These are phyloP conservation scores for Amiota communis DNA, from an alignment of 2,888 invertebrate genomes.

Conservation along the genomic window DNA sequence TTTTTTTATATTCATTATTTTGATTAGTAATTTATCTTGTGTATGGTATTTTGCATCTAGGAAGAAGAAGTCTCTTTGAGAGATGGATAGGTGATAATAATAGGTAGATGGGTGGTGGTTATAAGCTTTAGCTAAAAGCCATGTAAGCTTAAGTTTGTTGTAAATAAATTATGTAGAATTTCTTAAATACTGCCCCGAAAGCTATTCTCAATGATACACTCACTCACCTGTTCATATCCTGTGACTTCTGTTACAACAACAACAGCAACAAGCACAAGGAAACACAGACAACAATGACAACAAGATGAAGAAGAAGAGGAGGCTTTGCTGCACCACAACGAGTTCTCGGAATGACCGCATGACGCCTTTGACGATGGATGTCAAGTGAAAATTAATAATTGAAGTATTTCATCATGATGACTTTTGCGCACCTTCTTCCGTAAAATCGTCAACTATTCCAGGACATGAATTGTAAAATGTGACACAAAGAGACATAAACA, in stretches of 20 bases:
- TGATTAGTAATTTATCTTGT: no score
- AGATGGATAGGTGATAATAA: no score
- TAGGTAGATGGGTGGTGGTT: no score
- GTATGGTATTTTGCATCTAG: no score
- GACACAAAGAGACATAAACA: neutral
- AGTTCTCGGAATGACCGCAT: slow-evolving; percentile 33
- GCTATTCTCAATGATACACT: neutral
- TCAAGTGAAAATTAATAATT: slow-evolving; percentile 51
- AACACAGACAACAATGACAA: neutral
- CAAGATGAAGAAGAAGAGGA: neutral
- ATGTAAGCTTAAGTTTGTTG: no score
- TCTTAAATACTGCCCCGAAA: neutral
- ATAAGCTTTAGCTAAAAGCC: no score
- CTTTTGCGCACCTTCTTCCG: slow-evolving; percentile 2
- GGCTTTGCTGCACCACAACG: neutral
- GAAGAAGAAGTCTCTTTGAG: no score
- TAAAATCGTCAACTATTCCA: neutral
- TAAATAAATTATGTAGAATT: no score
- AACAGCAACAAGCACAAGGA: neutral
- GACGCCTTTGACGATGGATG: slow-evolving; percentile 13
- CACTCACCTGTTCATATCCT: slow-evolving; percentile 5
- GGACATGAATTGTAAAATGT: neutral
- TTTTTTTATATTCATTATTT: neutral
- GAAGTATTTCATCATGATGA: slow-evolving; percentile 44
- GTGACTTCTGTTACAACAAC: neutral